Percentiles rank a stretch among this genome's conserved stretches.
These are phyloP conservation scores for Gymnorhina tibicen DNA, from an alignment of 2,113 vertebrate species.

Conservation along the genomic window DNA sequence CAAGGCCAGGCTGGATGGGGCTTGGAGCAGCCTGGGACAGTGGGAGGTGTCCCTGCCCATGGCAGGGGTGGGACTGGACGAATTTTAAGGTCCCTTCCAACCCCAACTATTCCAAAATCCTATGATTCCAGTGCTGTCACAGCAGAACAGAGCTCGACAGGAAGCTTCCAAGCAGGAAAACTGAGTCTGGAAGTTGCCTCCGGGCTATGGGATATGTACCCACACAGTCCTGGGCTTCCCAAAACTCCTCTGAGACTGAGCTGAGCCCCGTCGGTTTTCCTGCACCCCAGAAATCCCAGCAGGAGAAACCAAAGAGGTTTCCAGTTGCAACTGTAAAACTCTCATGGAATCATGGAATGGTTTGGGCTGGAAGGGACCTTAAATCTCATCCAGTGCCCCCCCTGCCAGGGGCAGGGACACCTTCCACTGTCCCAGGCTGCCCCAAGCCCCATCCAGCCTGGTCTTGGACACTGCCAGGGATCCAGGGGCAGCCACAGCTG, in stretches of 20 bases:
- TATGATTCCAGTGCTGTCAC: accelerated
- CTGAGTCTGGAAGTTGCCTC: neutral
- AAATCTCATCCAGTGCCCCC: neutral
- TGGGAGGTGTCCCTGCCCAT: neutral
- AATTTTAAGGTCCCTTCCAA: neutral
- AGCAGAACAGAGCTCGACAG: neutral
- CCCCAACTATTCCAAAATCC: neutral
- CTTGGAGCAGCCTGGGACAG: neutral
- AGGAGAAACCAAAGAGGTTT: neutral
- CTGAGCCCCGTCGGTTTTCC: neutral
- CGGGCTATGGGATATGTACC: accelerated
- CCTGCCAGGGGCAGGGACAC: neutral
- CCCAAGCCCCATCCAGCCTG: neutral
- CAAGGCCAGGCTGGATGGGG: neutral
- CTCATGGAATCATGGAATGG: neutral
- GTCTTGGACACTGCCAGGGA: neutral
- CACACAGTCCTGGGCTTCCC: neutral
- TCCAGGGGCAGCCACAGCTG: neutral
- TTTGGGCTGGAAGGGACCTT: neutral
- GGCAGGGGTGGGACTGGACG: neutral
- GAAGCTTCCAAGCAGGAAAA: neutral
- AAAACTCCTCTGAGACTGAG: neutral
- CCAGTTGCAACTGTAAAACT: neutral
- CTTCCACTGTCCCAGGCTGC: accelerated
- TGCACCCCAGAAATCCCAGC: neutral